These are phyloP conservation scores for Sorex maritimensis DNA, from an alignment of 2,797 vertebrate genomes.

Conservation along the genomic window DNA sequence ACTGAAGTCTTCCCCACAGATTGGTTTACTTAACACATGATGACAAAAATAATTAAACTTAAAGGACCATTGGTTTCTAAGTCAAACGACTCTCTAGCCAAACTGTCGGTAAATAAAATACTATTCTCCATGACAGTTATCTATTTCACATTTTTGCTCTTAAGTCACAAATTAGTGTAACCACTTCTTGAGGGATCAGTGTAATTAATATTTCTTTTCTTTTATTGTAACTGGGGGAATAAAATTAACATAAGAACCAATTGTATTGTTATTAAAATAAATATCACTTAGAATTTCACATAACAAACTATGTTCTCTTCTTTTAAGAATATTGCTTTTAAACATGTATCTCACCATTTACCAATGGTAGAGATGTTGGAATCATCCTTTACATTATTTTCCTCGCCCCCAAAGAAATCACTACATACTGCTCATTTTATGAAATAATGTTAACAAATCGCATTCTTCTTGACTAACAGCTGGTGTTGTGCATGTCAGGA, in stretches of 20 bases:
- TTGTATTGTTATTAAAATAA: constrained; percentile 47
- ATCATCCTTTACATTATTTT: constrained; percentile 49
- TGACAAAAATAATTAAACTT: constrained; percentile 36
- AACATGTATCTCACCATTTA: neutral
- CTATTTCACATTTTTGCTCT: constrained; percentile 24
- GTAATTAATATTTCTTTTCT: constrained; percentile 35
- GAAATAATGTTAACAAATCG: constrained; percentile 25
- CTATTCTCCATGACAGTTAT: constrained; percentile 1
- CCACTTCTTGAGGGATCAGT: neutral
- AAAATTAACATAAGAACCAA: constrained; percentile 53
- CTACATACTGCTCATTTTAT: constrained; percentile 9
- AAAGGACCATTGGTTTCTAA: neutral
- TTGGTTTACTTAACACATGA: constrained; percentile 50
- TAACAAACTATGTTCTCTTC: constrained; percentile 44
- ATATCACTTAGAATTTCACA: constrained; percentile 45
- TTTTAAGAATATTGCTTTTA: constrained; percentile 63
- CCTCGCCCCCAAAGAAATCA: constrained; percentile 25
- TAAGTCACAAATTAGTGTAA: neutral
- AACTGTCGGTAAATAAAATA: constrained; percentile 57
- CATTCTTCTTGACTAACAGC: constrained; percentile 35
- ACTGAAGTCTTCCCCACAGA: neutral
- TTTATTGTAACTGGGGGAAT: constrained; percentile 23
- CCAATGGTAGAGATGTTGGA: neutral
- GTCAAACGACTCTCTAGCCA: neutral
- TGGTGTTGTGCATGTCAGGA: neutral